These are phyloP conservation scores for Synaphobranchus kaupii DNA, from an alignment of 2,797 vertebrate species.

Conservation along the genomic window DNA sequence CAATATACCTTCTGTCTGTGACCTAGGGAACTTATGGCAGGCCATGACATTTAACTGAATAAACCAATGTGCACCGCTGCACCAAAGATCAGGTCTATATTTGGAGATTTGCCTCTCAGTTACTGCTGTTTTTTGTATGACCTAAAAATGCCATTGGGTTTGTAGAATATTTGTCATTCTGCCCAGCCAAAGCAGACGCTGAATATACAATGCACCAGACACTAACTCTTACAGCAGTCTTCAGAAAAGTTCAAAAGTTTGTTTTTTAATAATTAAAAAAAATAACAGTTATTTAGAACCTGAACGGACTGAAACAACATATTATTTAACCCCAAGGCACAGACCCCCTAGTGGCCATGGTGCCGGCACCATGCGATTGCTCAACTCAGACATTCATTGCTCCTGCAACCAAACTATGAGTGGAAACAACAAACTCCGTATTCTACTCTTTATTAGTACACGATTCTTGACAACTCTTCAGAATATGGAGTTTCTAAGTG, in stretches of 20 bases:
- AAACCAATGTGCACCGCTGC: conserved; percentile 56
- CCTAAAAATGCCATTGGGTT: conserved; percentile 55
- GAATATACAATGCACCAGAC: neutral
- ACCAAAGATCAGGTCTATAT: conserved; percentile 62
- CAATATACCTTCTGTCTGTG: neutral
- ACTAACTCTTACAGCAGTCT: neutral
- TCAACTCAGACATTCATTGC: too few relatives aligned
- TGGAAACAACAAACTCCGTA: too few relatives aligned
- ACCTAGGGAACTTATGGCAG: neutral
- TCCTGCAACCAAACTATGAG: too few relatives aligned
- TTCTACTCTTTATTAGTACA: too few relatives aligned
- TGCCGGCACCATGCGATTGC: too few relatives aligned
- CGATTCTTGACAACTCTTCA: too few relatives aligned
- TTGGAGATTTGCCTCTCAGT: conserved; percentile 60
- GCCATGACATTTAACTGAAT: conserved; percentile 62
- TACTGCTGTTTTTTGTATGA: conserved; percentile 76
- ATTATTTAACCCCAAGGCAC: too few relatives aligned
- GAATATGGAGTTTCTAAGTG: too few relatives aligned
- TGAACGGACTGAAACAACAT: neutral
- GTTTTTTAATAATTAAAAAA: neutral
- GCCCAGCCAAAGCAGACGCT: conserved; percentile 40
- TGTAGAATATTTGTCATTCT: conserved; percentile 53
- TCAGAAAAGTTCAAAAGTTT: neutral
- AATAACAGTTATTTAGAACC: neutral
- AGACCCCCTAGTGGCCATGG: too few relatives aligned